Base-by-base conservation (phyloP, 2,888 invertebrate species). In the Tachina grossa region DNA sequence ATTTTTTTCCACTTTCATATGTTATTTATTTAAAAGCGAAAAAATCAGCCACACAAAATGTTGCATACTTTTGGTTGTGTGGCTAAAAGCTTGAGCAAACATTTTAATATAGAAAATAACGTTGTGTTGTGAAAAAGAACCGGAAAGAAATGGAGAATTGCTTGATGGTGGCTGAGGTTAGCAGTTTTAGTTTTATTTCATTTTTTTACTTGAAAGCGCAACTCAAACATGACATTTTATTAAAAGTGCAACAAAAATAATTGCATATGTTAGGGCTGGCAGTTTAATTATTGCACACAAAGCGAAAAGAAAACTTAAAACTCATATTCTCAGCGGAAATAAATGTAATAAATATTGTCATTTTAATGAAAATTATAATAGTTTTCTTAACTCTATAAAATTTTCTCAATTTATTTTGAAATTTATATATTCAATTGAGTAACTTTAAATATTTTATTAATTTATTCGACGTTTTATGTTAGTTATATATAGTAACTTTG, bases 231-330 rank as follows among this genome's bases (percentile, higher is more conserved):
- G 66, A 61, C 78, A 69, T 69, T 78, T 59, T 43, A 78, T 69
- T 69, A 61, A 72, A 63, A 72, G 39, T n/a, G 16, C 16, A 43
- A 51, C 16, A 63, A 61, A 63, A 55, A 53, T 53, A 71, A 72
- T 79, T 65, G 79, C 65, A 79, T 79, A 51, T 72, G 47, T 79
- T 79, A 49, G 19, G 71, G 72, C 71, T 65, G 55, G 59, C 43
- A 78, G 41, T 61, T 68, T 59, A 59, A 77, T 77, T 77, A 51
- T 43, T 19, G 45, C 8, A 39, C 8, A 39, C 31, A 55, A 76
- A 65, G n/a, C 14, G 16, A 16, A 13, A 19, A 39, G 9, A 13
- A 19, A 59, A 4, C 3, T 8, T 9, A 59, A 61, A 43, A 16
- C 16, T 61, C 16, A 61, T 43, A 41, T 43, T 1, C 41, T 4